Percentiles rank a stretch among this genome's conserved stretches.
phyloP scores from a whole-genome alignment of 2,113 vertebrate species.

The Pogonocichla stellata region DNA sequence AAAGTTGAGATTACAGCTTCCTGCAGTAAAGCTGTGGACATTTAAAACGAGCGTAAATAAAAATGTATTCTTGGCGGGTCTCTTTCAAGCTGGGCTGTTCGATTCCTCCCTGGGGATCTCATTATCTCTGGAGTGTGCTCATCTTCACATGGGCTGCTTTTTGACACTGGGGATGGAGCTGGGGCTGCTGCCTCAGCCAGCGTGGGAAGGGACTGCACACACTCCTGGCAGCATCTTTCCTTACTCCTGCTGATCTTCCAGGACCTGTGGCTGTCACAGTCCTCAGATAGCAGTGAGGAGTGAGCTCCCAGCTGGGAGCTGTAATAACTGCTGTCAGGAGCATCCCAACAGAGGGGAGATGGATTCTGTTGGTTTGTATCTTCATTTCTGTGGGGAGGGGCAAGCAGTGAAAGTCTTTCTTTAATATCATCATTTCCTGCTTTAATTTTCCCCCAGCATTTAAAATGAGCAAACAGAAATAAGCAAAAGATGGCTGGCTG shows the following conservation, averaged over 20 bases:
- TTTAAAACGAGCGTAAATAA: constrained; percentile 37
- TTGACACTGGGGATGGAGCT: background rate
- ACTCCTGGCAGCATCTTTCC: background rate
- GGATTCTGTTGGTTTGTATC: constrained; percentile 29
- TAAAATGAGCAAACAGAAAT: background rate
- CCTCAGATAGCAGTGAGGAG: background rate
- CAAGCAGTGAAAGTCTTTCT: background rate
- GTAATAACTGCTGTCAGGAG: background rate
- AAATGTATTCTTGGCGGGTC: background rate
- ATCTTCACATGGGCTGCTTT: background rate
- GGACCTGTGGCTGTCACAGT: constrained; percentile 5
- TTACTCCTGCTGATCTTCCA: background rate
- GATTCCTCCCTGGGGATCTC: constrained; percentile 4
- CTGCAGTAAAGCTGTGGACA: background rate
- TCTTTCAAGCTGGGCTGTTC: background rate
- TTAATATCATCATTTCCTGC: background rate
- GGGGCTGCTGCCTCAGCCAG: background rate
- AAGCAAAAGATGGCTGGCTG: background rate
- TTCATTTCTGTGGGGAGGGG: constrained; percentile 13
- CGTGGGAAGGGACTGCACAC: background rate
- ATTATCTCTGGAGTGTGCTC: constrained; percentile 44
- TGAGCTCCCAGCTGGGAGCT: constrained; percentile 8
- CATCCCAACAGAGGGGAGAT: background rate
- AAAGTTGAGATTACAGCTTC: background rate
- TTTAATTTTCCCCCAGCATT: constrained; percentile 18